Conservation (phyloP, 2,113 vertebrate genomes). For the Gymnarchus niloticus region DNA sequence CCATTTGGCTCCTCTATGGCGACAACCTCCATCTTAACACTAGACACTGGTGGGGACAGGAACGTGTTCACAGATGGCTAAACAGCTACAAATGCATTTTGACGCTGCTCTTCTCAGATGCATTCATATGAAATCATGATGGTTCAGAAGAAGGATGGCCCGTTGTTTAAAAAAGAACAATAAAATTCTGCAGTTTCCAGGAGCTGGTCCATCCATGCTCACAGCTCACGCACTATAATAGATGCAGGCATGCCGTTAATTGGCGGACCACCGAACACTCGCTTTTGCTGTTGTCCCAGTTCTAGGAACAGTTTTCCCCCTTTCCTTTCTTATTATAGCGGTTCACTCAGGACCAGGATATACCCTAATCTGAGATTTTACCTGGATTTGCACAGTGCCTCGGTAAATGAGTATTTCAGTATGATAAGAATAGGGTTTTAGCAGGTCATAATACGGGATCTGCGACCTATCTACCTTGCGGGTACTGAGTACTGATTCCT, state of each 20-base stretch:
- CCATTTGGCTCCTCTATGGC: neutral
- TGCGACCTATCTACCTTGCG: neutral
- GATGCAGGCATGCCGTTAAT: no score
- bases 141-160: neutral
- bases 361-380: neutral
- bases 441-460: neutral
- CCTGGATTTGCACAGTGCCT: constrained; percentile 15
- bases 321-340: neutral
- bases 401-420: neutral
- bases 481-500: neutral
- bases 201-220: neutral
- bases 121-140: neutral
- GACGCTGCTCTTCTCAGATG: no score
- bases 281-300: neutral
- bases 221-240: no score
- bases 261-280: no score
- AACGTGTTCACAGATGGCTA: neutral
- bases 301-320: neutral
- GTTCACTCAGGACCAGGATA: neutral
- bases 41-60: neutral
- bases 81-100: neutral
- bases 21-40: neutral
- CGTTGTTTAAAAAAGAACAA: neutral
- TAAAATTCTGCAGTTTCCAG: no score
- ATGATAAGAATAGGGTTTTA: neutral